These are phyloP conservation scores for Rhagologus leucostigma DNA, from an alignment of 2,113 vertebrate genomes.

Conservation along the genomic window DNA sequence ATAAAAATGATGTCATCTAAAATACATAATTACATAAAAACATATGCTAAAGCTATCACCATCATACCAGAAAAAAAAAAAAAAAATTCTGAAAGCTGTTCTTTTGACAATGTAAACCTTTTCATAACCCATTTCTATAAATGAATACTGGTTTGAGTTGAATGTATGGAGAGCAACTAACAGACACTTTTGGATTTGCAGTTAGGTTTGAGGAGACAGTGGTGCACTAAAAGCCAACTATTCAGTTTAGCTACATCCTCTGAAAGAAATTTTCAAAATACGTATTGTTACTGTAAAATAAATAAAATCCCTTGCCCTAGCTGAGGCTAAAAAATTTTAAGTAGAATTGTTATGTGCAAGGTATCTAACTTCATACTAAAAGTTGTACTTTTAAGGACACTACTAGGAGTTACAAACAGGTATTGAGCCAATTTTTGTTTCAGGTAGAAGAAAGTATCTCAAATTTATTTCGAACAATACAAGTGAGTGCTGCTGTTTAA, in stretches of 20 bases:
- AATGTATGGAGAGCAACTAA: neutral
- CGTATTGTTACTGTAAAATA: neutral
- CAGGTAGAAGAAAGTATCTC: constrained; percentile 29
- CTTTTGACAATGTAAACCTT: neutral
- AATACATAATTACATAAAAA: neutral
- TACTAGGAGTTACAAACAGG: neutral
- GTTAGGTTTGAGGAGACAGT: neutral
- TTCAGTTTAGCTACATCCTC: neutral
- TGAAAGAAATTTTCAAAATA: neutral
- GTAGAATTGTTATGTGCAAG: neutral
- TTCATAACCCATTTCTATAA: neutral
- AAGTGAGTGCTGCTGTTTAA: constrained; percentile 18
- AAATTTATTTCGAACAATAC: constrained; percentile 41
- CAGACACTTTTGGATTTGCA: neutral
- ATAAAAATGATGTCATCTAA: neutral
- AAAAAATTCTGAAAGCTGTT: neutral
- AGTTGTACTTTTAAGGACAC: neutral
- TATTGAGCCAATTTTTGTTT: constrained; percentile 29
- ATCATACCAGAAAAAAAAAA: neutral
- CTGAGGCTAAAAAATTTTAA: neutral
- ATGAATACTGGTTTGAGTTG: neutral
- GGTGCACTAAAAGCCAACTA: neutral
- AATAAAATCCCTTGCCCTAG: neutral
- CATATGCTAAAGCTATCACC: neutral
- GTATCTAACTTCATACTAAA: neutral